These are phyloP conservation scores for Allacma fusca DNA, from an alignment of 2,888 invertebrate genomes.

Conservation along the genomic window DNA sequence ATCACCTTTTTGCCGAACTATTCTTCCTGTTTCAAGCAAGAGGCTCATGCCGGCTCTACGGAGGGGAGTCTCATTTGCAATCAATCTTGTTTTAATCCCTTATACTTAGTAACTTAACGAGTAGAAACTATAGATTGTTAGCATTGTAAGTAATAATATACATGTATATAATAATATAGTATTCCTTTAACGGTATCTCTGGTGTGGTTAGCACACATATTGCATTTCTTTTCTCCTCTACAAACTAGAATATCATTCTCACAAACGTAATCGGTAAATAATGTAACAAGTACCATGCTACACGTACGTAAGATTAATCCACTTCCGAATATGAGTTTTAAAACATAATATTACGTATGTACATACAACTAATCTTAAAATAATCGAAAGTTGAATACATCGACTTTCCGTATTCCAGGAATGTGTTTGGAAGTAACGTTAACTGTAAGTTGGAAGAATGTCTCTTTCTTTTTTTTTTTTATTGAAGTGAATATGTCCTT, in stretches of 20 bases:
- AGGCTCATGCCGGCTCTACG: not conserved
- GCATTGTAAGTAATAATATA: not conserved
- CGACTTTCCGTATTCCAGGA: constrained; percentile 6
- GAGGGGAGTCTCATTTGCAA: not conserved
- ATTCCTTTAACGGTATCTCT: not conserved
- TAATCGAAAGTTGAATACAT: constrained; percentile 4
- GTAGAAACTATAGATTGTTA: not conserved
- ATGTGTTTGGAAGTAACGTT: constrained; percentile 30
- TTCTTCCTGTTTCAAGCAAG: not conserved
- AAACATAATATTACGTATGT: not conserved
- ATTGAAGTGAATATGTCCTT: not conserved
- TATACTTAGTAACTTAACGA: not conserved
- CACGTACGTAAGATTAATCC: not conserved
- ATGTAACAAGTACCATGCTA: too few relatives aligned
- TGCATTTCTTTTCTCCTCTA: not conserved
- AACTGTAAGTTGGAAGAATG: constrained; percentile 19
- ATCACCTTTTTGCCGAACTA: not conserved
- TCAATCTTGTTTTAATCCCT: constrained; percentile 1
- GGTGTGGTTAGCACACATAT: constrained; percentile 23
- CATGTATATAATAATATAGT: not conserved
- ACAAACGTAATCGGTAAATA: not conserved
- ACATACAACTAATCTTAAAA: constrained; percentile 6
- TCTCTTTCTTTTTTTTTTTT: not conserved
- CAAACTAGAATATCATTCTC: not conserved
- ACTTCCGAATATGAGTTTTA: too few relatives aligned